A percentile compares a stretch with the other conserved stretches of the same genome.
phyloP scores from a whole-genome alignment of 1,140 invertebrate genomes.

The Bombus breviceps region DNA sequence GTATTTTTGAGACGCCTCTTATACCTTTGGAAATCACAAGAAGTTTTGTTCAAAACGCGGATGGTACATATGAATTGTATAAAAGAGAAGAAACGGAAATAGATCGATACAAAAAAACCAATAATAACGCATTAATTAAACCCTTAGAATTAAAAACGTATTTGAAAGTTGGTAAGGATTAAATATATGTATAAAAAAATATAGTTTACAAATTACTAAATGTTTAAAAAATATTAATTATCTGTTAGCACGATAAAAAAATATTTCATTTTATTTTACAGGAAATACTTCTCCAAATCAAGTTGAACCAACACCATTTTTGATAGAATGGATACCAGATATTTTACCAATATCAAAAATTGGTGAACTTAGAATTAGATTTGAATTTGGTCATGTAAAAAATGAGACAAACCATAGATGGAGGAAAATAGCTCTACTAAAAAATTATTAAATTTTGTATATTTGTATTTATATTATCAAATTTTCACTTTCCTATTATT shows the following conservation, averaged over 20 bases:
- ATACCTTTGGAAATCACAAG: slow-evolving; percentile 86
- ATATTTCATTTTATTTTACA: slow-evolving; percentile 69
- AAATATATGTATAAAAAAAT: not conserved
- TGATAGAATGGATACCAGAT: slow-evolving; percentile 91
- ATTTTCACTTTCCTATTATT: slow-evolving; percentile 49
- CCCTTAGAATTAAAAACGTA: slow-evolving; percentile 88
- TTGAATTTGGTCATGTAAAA: slow-evolving; percentile 85
- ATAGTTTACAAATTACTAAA: not conserved
- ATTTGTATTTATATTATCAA: slow-evolving; percentile 28
- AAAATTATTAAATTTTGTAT: slow-evolving; percentile 65
- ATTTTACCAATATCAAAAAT: slow-evolving; percentile 87
- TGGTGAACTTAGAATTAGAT: slow-evolving; percentile 87
- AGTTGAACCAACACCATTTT: slow-evolving; percentile 87
- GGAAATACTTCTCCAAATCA: slow-evolving; percentile 85
- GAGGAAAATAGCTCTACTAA: slow-evolving; percentile 69
- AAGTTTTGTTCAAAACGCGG: slow-evolving; percentile 87
- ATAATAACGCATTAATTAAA: slow-evolving; percentile 84
- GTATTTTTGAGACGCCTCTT: slow-evolving; percentile 89
- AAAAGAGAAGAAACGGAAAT: slow-evolving; percentile 83
- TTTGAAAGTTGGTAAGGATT: slow-evolving; percentile 87
- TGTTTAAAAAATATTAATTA: not conserved
- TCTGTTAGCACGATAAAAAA: not conserved
- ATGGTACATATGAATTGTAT: slow-evolving; percentile 86
- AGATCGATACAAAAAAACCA: slow-evolving; percentile 81
- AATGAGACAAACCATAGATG: slow-evolving; percentile 73